Base-by-base conservation (phyloP, 2,797 vertebrate genomes). In the Buphagus erythrorhynchus region DNA sequence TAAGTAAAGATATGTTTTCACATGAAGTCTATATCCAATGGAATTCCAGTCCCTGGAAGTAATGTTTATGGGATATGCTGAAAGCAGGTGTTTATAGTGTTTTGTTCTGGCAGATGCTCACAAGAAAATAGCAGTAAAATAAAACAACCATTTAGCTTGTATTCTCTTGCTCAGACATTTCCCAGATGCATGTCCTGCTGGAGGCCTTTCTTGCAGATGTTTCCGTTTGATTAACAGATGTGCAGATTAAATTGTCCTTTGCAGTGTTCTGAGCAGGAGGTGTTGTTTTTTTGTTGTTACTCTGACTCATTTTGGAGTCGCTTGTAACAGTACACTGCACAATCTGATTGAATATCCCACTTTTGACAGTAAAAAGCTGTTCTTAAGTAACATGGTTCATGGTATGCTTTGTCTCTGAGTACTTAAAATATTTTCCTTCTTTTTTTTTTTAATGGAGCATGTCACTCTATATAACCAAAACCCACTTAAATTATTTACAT, bases 401-500 rank as follows among this genome's bases (percentile, higher is more conserved):
- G 63, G 11, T 66, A 4, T 35, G 11, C 59, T 75, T 81, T 93
- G 74, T 88, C 43, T 73, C 13, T 6, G 21, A 36, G 25, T 58
- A 21, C 45, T 90, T 84, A 9, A 58, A 48, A 38, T 55, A 40
- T 67, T n/a, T 69, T 21, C 16, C 4, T 63, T 42, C 20, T 11
- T 31, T 49, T 72, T 66, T 38, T 36, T 66, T 38, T 36, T 2
- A 42, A 43, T 74, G n/a, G 75, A 71, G 16, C 3, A 2, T 73
- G 36, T 52, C 43, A 76, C 29, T 77, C 20, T 76, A 1, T 42
- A 26, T 73, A 91, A 62, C 48, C 15, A 62, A 51, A 73, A 76
- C 6, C 7, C 18, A 33, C 31, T 80, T 96, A 24, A 76, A 73
- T 96, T 76, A 94, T 91, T 95, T 79, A 95, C 17, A 6, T 74